Evolutionary conservation across 2,113 vertebrate species (phyloP), one percentile per base, ranked within the genome.

Genomic region (Aramus guarauna): DNA sequence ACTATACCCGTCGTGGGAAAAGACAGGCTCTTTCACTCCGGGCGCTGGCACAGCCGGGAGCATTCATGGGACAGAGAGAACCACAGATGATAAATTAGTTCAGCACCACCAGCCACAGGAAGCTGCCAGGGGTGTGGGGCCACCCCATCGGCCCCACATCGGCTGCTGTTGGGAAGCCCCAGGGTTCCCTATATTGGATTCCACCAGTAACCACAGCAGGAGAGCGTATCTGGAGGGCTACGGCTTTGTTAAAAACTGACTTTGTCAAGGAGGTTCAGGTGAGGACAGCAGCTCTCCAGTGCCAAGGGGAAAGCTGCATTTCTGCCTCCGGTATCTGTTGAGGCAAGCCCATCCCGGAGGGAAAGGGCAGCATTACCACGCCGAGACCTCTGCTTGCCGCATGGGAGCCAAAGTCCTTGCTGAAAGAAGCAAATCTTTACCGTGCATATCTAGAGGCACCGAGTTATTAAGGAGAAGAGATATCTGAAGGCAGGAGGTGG

Each of bases 391-490:
- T 43, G 32, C 64, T 45, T 82, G 71, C 48, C 37, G 24, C 52
- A 63, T 56, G 22, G 48, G 79, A 92, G 80, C 66, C 48, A 58
- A 89, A 95, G n/a, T 85, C 32, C 41, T 14, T 3, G 2, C 18
- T 77, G 66, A 85, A 72, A 86, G 74, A 58, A 96, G 89, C 62
- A 94, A 79, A 62, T 62, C n/a, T 64, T 89, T 85, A 63, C 58
- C 30, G 41, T 53, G 29, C 34, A 0, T 69, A 58, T 92, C 79
- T 69, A 76, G 71, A 93, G n/a, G 12, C 59, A 60, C 41, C 95
- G 86, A 96, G 94, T 97, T 95, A 97, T 87, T 95, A 87, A 96
- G n/a, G 24, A 85, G 78, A 63, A 88, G 62, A 63, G 27, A 21
- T 69, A 59, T 60, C 48, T 93, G 76, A 47, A 53, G 67, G 60